These are phyloP conservation scores for Heliconius eleuchia DNA, from an alignment of 1,140 invertebrate species.

Conservation along the genomic window DNA sequence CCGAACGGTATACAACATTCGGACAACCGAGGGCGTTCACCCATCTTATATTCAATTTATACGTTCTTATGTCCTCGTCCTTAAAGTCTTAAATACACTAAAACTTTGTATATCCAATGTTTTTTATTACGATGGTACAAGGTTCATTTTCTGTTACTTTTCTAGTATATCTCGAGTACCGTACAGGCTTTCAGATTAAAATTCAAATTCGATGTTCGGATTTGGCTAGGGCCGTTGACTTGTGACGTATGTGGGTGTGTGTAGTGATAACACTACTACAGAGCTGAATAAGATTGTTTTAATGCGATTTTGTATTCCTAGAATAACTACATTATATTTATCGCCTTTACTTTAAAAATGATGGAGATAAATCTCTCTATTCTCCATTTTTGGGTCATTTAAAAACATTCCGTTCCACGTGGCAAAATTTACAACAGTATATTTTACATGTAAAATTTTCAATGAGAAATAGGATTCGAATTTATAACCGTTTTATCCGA, in stretches of 20 bases:
- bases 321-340: too few species aligned
- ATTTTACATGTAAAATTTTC: too few species aligned
- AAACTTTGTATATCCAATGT: neutral
- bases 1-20: conserved; percentile 53
- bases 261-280: conserved; percentile 26
- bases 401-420: too few species aligned
- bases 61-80: conserved; percentile 4
- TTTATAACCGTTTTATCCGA: too few species aligned
- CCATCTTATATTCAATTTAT: conserved; percentile 34
- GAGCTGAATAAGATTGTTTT: conserved; percentile 14
- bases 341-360: too few species aligned
- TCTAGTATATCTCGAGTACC: conserved; percentile 40
- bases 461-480: too few species aligned
- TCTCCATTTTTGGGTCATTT: too few species aligned
- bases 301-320: conserved; percentile 5
- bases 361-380: too few species aligned
- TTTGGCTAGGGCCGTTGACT: conserved; percentile 50
- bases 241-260: conserved; percentile 67
- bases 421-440: too few species aligned
- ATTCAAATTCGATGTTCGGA: conserved; percentile 68
- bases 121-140: neutral
- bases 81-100: conserved; percentile 22
- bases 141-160: neutral
- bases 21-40: conserved; percentile 66
- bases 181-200: conserved; percentile 72